A percentile compares a stretch with the other conserved stretches of the same genome.
phyloP scores from a whole-genome alignment of 2,113 vertebrate genomes.

The Protobothrops mucrosquamatus region DNA sequence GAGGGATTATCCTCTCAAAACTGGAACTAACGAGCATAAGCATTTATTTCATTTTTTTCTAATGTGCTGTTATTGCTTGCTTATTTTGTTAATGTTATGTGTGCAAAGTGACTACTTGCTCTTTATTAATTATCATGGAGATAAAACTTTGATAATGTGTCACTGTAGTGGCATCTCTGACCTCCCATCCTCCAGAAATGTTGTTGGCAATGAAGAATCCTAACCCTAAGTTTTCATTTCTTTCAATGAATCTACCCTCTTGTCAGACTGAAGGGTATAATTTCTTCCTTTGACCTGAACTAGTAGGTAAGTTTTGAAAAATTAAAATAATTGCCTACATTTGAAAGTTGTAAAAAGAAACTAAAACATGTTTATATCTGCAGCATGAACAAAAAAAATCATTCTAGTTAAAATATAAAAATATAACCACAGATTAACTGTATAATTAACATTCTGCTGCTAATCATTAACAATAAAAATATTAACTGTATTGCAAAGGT shows the following conservation, averaged over 20 bases:
- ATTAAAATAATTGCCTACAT: not conserved
- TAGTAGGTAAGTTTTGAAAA: not conserved
- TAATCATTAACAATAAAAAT: not conserved
- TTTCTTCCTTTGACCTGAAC: constrained; percentile 3
- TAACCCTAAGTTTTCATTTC: not conserved
- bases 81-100: not conserved
- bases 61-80: not conserved
- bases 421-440: constrained; percentile 49
- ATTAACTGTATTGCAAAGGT: not conserved
- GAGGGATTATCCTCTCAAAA: not conserved
- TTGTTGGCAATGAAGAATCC: not conserved
- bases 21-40: not conserved
- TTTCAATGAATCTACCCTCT: not conserved
- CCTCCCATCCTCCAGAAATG: not conserved
- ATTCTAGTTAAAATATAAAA: constrained; percentile 54
- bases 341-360: not conserved
- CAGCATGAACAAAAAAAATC: constrained; percentile 46
- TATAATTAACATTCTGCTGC: constrained; percentile 21
- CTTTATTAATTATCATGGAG: constrained; percentile 12
- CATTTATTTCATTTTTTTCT: not conserved
- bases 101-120: not conserved
- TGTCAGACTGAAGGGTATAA: not conserved
- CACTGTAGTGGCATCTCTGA: not conserved
- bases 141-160: constrained; percentile 21
- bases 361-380: constrained; percentile 25